Evolutionary conservation across 2,888 invertebrate genomes (phyloP).

Genomic region (Caradrina clavipalpis): DNA sequence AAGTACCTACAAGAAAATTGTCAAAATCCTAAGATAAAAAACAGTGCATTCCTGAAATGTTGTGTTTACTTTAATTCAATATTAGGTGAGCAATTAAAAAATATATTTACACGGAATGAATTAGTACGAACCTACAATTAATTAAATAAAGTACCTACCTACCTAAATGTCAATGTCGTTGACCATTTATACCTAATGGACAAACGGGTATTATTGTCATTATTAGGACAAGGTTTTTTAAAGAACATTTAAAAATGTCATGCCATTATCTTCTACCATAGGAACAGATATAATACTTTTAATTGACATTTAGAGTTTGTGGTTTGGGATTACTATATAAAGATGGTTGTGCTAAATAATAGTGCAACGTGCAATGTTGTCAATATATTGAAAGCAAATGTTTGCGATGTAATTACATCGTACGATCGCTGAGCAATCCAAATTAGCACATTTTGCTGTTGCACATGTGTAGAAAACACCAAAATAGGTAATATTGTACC

Average conservation of each 20-base stretch:
- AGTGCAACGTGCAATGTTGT: constrained; percentile 7
- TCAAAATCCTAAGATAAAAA: too few species aligned
- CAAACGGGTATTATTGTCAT: too few species aligned
- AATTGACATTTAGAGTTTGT: constrained; percentile 1
- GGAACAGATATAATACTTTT: not conserved
- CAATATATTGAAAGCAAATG: constrained; percentile 17
- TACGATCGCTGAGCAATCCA: not conserved
- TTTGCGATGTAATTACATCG: constrained; percentile 10
- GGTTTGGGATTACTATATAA: constrained; percentile 28
- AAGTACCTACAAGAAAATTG: too few species aligned
- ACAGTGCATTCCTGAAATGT: too few species aligned
- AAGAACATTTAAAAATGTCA: constrained; percentile 39
- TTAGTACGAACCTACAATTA: not conserved
- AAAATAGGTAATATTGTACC: not conserved
- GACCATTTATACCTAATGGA: not conserved
- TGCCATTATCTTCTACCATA: constrained; percentile 1
- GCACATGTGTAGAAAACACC: not conserved
- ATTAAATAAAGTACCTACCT: not conserved
- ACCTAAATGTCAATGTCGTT: constrained; percentile 20
- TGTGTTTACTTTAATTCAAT: too few species aligned
- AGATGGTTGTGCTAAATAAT: not conserved
- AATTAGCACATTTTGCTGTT: constrained; percentile 3
- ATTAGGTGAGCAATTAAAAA: too few species aligned
- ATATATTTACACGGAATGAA: too few species aligned
- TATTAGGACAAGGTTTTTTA: constrained; percentile 15